Base-by-base conservation (phyloP, 37 sponge, comb jelly and placozoan genomes). In the Cliona cf. orientalis region DNA sequence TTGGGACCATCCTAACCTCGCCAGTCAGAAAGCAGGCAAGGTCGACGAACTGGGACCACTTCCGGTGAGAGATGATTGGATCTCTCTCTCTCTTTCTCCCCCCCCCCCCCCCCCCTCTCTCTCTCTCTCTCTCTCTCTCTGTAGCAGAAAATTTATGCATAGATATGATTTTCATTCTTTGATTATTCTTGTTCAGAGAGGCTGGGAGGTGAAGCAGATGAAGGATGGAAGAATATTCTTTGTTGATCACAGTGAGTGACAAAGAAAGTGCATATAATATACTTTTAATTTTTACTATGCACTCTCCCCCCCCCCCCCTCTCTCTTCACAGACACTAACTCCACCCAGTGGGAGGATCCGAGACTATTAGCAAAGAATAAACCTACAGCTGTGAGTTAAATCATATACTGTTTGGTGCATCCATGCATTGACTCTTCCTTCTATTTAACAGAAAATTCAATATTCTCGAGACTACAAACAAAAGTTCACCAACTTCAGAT, bases 281-380 rank as follows among this genome's bases (percentile, higher is more conserved):
- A 42, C 11, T 11, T 28, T 12, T 42, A 58, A 34, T 33, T 46
- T 5, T 49, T 23, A 31, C 17, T 26, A 1, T 1, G 11, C 32
- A 1, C 34, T 75, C 19, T 35, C 45, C n/a, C 60, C 71, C 71
- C 66, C 61, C 1, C 42, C 21, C 38, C 33, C 35, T 58, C 6
- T 25, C 7, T 22, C 22, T 19, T 36, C 57, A 11, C 61, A 89
- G 94, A n/a, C 56, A 93, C 94, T 1, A 76, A 81, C 38, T 91
- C 95, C 25, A 95, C 95, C n/a, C 84, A 91, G 38, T 95, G 95
- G 95, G 95, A 95, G 43, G 95, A 95, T 49, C 95, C 95, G n/a
- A 46, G 95, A 46, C 57, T 86, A 2, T n/a, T 68, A 36, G 71
- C 82, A 32, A 84, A 78, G 38, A 90, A 80, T 58, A 85, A 85